Conservation (phyloP, 2,888 invertebrate species). For the Slavum lentiscoides region DNA sequence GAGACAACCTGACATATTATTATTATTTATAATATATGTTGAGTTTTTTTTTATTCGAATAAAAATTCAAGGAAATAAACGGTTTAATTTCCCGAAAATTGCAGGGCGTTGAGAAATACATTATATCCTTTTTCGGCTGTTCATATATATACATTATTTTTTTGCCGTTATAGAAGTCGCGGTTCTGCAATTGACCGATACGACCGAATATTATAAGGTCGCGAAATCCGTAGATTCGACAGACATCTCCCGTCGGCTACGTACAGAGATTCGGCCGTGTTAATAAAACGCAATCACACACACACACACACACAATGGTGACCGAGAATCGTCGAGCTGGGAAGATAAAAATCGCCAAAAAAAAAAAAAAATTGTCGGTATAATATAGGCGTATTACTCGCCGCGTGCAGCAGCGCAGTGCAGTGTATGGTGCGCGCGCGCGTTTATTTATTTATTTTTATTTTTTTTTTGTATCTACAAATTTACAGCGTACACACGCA, state of each 20-base stretch:
- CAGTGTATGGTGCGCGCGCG: not conserved
- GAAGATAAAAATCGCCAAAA: constrained; percentile 33
- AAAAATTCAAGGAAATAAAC: too few relatives aligned
- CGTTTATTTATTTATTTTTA: not conserved
- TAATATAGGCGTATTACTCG: too few relatives aligned
- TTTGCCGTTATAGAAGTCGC: not conserved
- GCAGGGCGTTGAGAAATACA: too few relatives aligned
- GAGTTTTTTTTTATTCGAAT: too few relatives aligned
- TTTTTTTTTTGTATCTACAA: not conserved
- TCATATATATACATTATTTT: too few relatives aligned
- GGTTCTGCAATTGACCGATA: too few relatives aligned
- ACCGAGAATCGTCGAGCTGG: not conserved
- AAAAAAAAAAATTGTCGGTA: not conserved
- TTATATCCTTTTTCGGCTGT: too few relatives aligned
- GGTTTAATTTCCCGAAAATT: too few relatives aligned
- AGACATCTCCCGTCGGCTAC: not conserved
- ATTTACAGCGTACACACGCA: not conserved
- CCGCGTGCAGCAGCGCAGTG: not conserved
- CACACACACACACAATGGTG: too few relatives aligned
- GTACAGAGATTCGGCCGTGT: not conserved
- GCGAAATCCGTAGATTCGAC: not conserved
- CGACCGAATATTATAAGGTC: not conserved
- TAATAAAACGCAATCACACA: constrained; percentile 18
- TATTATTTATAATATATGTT: too few relatives aligned
- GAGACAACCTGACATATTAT: too few relatives aligned